Percentiles rank a stretch among this genome's conserved stretches.
These are phyloP conservation scores for Drosophila parabipectinata DNA, from an alignment of 1,140 invertebrate species.

Conservation along the genomic window DNA sequence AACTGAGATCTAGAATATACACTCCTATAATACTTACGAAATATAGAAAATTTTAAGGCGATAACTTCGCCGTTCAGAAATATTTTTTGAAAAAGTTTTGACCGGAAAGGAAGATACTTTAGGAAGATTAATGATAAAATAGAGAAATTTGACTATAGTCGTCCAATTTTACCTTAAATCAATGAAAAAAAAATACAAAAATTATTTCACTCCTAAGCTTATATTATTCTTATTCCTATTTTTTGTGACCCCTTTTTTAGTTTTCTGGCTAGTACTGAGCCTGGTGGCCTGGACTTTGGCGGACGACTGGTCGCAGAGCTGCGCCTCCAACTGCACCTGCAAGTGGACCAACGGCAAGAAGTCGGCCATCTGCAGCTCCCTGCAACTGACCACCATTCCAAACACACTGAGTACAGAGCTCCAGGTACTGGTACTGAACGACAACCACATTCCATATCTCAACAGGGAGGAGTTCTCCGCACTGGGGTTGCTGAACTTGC, in stretches of 20 bases:
- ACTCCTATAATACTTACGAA: too few species aligned
- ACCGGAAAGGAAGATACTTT: too few species aligned
- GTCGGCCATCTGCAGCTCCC: slow-evolving; percentile 91
- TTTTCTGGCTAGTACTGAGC: slow-evolving; percentile 47
- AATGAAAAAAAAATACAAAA: too few species aligned
- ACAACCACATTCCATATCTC: slow-evolving; percentile 90
- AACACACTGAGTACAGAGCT: slow-evolving; percentile 91
- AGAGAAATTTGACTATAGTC: too few species aligned
- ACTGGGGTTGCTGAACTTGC: slow-evolving; percentile 92
- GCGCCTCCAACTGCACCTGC: slow-evolving; percentile 91
- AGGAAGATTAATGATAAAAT: too few species aligned
- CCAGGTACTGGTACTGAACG: slow-evolving; percentile 93
- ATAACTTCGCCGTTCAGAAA: too few species aligned
- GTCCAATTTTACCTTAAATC: too few species aligned
- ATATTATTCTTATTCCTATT: not conserved
- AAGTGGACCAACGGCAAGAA: slow-evolving; percentile 96
- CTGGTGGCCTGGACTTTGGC: slow-evolving; percentile 84
- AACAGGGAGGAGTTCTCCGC: slow-evolving; percentile 92
- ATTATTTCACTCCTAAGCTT: too few species aligned
- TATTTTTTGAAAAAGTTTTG: too few species aligned
- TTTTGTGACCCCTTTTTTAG: not conserved
- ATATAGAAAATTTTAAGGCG: too few species aligned
- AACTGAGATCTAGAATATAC: too few species aligned
- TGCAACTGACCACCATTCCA: slow-evolving; percentile 90
- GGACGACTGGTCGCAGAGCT: slow-evolving; percentile 91